Evolutionary conservation across 1,140 invertebrate species (phyloP), one percentile per base, ranked within the genome.

Genomic region (Marisa cornuarietis): DNA sequence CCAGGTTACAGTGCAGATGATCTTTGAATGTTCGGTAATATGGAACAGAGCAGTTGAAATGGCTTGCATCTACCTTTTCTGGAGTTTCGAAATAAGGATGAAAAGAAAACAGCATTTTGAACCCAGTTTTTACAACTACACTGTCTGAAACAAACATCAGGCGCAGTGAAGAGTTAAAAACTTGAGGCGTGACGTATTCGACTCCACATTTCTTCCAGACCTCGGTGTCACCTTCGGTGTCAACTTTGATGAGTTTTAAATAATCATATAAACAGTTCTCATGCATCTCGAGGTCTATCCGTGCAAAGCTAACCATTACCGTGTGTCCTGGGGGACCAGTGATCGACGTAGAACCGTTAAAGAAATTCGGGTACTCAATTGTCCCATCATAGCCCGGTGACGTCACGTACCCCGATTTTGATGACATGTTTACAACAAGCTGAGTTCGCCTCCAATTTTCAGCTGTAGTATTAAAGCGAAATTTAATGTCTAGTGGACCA

Each of bases 31-130:
- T 20, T 0, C 16, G 20, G 20, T n/a, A 72, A 14, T 18, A 72
- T 20, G 71, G 24, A 26, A 13, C 13, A 18, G 71, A 72, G 24
- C 71, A 72, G 49, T 72, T 72, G 7, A 52, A 24, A 13, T 14
- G 1, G 20, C 20, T 16, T 7, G 24, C 18, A 6, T 51, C 13
- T 11, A 68, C 22, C 22, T n/a, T 1, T 22, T 68, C 13, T n/a
- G 65, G 65, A 13, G 11, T 68, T 68, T 68, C 11, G 1, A 22
- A 24, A 11, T 18, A n/a, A 16, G 65, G 65, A 68, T 24, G 65
- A 31, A 68, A 16, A 13, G 65, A 68, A n/a, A 68, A 68, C 65
- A 68, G 9, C 65, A 68, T 68, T 68, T n/a, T 68, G 22, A 68
- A 68, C 14, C 65, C 65, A 22, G 13, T n/a, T 31, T 68, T 31